Percentiles rank a stretch among this genome's conserved stretches.
Evolutionary conservation across 1,140 invertebrate genomes (phyloP).

Genomic region (Oscheius sp.): DNA sequence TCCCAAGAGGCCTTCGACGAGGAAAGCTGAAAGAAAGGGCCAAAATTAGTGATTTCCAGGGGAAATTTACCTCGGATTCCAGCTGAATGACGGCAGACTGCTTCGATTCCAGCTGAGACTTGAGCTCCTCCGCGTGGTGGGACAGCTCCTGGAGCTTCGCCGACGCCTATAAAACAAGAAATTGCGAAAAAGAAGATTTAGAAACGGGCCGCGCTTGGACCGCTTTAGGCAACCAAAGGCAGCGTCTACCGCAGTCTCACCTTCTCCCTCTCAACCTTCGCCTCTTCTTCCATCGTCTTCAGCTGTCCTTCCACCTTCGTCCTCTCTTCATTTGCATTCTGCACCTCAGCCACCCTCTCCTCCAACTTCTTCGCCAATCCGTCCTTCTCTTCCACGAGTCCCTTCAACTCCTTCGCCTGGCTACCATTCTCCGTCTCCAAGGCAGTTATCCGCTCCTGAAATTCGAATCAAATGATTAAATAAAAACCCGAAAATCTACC

Average conservation of each 20-base stretch:
- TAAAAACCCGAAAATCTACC: no score
- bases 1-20: no score
- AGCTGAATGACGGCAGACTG: neutral
- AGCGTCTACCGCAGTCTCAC: neutral
- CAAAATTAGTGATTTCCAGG: no score
- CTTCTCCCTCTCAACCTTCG: neutral
- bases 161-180: no score
- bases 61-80: neutral
- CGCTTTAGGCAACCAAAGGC: neutral
- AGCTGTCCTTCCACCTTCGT: neutral
- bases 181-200: no score
- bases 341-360: neutral
- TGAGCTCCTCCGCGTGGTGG: neutral
- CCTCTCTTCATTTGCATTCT: neutral
- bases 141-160: no score
- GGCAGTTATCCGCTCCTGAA: no score
- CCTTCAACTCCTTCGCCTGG: neutral
- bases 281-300: conserved; percentile 11
- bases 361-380: neutral
- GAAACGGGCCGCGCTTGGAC: no score
- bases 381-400: neutral
- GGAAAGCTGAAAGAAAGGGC: no score
- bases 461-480: no score
- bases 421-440: neutral
- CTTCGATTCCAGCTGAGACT: neutral